Evolutionary conservation across 2,797 vertebrate genomes (phyloP), one percentile per base, ranked within the genome.

Genomic region (Discoglossus pictus): DNA sequence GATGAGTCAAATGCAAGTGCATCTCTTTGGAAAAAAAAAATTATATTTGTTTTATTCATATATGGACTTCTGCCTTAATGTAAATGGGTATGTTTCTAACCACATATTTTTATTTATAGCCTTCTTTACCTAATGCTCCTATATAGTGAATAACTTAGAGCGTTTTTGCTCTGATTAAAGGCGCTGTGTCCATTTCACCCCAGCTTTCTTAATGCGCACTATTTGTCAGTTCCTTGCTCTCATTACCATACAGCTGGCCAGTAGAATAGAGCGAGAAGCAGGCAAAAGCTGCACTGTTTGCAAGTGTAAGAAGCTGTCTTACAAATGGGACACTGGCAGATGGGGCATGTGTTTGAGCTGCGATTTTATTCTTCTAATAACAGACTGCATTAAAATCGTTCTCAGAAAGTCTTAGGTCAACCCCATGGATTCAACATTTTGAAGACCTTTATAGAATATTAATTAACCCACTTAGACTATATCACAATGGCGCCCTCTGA

Each of bases 181-280:
- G 86, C 86, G 88, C 91, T 92, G 88, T 90, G 88, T 78, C 80
- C 79, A 71, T 85, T 89, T 89, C 86, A 78, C 88, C 87, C 89
- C 87, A 87, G 89, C 90, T 86, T 90, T 91, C 86, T 89, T 90
- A 92, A 86, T 87, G 73, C 84, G 86, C 87, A 84, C 91, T 88
- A 85, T 87, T 89, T 92, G 90, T 93, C 89, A 85, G 88, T 90
- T 92, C 89, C 91, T 92, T 73, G 74, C 79, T 77, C 93, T 93
- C 91, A 99, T 98, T 99, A 93, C 85, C 96, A 99, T 99, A 99
- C 97, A 98, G 97, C 97, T 98, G 96, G 93, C 89, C 85, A 89
- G 90, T 87, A 90, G 88, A 88, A 81, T 86, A 68, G 87, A 87
- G 89, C 87, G 78, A 81, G 83, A 82, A 89, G 86, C 88, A 85